These are phyloP conservation scores for Lepus timidus DNA, from an alignment of 2,113 vertebrate species.

Conservation along the genomic window DNA sequence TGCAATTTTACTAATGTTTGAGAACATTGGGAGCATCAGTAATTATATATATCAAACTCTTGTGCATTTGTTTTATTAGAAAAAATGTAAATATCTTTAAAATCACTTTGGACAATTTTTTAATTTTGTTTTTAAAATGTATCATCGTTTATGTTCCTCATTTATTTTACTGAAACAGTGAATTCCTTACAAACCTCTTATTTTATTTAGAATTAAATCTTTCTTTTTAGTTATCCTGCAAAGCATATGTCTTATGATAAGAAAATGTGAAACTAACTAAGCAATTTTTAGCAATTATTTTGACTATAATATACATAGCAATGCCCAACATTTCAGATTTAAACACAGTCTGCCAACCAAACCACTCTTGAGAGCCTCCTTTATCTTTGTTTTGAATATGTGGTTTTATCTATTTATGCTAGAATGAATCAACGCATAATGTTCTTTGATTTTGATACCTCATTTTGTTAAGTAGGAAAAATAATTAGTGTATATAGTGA, in stretches of 20 bases:
- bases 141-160: not conserved
- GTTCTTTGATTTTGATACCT: slow-evolving; percentile 5
- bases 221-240: not conserved
- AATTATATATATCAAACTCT: not conserved
- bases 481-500: not conserved
- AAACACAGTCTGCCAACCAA: not conserved
- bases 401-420: slow-evolving; percentile 39
- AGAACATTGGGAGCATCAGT: not conserved
- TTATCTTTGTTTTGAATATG: slow-evolving; percentile 50
- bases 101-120: not conserved
- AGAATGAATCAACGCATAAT: not conserved
- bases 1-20: not conserved
- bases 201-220: not conserved
- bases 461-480: slow-evolving; percentile 41
- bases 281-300: slow-evolving; percentile 37
- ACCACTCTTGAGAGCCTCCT: not conserved
- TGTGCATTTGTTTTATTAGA: not conserved
- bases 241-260: not conserved
- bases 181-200: not conserved
- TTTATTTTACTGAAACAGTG: not conserved
- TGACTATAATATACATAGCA: not conserved
- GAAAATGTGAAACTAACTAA: not conserved
- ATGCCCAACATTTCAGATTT: slow-evolving; percentile 20
- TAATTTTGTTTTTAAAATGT: not conserved
- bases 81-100: not conserved